Base-by-base conservation (phyloP, 2,797 vertebrate species). In the Psittacula echo region DNA sequence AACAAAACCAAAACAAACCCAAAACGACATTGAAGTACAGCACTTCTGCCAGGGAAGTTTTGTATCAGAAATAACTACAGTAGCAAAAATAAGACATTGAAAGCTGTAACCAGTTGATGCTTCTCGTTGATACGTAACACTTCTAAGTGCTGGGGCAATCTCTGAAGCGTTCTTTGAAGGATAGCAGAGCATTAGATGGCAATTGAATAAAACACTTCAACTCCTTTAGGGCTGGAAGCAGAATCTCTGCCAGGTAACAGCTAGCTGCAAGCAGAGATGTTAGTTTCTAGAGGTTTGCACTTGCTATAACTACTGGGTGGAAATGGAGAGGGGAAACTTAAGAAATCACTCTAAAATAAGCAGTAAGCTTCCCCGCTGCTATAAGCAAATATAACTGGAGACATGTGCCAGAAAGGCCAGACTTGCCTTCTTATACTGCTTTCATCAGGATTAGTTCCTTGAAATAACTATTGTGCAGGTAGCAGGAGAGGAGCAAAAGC, bases 211-310 rank as follows among this genome's bases (percentile, higher is more conserved):
- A 79, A 48, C 41, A 39, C 62, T 85, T 91, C 71, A 85, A 21
- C 44, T 91, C 21, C 62, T 92, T 74, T 48, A 64, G n/a, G n/a
- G 61, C 22, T 89, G 41, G 75, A 87, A 85, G 68, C 48, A 96
- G 79, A 66, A 85, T 39, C 4, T 5, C 24, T 73, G 61, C 51
- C 64, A 93, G 61, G 64, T 94, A 83, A 44, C 67, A 87, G 65
- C 20, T 61, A 88, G 60, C 45, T 90, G 58, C 70, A 53, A 58
- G 29, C 1, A 56, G 14, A 89, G 53, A 48, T 78, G 23, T 74
- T 48, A 1, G 6, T 53, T 92, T 62, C 85, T 83, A 71, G n/a
- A 61, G 21, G 83, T 77, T 74, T 83, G 32, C 26, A 30, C n/a
- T 65, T 65, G 34, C 41, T 65, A 4, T 66, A 83, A 81, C 64